Base-by-base conservation (phyloP, 2,888 invertebrate species). In the Conus canariensis region DNA sequence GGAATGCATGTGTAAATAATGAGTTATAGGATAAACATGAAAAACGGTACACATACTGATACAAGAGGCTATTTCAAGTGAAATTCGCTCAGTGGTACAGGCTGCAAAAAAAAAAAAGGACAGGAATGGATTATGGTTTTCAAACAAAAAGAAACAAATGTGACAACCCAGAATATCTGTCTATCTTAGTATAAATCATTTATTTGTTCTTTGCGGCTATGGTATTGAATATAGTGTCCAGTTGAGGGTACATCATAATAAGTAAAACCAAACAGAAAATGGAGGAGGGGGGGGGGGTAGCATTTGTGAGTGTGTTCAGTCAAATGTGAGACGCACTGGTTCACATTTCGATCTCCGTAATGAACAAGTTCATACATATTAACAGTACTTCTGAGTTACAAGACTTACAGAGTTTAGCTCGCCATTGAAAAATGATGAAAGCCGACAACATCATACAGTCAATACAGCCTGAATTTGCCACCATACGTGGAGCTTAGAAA, bases 1-100 rank as follows among this genome's bases (percentile, higher is more conserved):
- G 82, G 82, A 83, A 83, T 83, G 82, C 82, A 19, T 83, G 56
- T 83, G 58, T 83, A 19, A 83, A 6, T 30, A 16, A 30, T 22
- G 22, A 80, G 22, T 80, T 30, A 80, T 4, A 45, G 19, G 14
- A 16, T 45, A 30, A 22, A 45, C 80, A 80, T 16, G 80, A 80
- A 56, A 25, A 45, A 80, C 25, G 16, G 14, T 12, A 80, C 77
- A 14, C 77, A 83, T 10, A 30, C 30, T 30, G 70, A 70, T 22
- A 22, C 22, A 70, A 70, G 19, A 74, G 58, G 58, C 7, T 19
- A 19, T 58, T 56, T 83, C 22, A 25, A 58, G 8, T 56, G 56
- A 83, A 56, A 83, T 83, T 56, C 45, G 82, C 82, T 56, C 82
- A 83, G 64, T 64, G 10, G 64, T 30, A 25, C 16, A 30, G 77